Evolutionary conservation across 2,113 vertebrate species (phyloP).

Genomic region (Laterallus jamaicensis): DNA sequence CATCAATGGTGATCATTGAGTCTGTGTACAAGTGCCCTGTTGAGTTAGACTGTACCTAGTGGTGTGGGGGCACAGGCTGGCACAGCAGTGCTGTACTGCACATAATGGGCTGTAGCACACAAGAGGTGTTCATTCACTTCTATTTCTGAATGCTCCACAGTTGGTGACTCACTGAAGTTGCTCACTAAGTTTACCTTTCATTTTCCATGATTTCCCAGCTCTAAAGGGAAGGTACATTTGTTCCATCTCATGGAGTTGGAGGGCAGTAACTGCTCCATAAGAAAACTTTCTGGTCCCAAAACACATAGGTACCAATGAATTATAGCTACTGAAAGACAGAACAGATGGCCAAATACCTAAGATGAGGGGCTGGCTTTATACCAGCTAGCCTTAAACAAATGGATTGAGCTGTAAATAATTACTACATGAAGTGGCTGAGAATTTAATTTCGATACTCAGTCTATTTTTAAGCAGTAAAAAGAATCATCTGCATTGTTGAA

Average conservation of each 20-base stretch:
- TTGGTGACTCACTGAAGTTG: background rate
- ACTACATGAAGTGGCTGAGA: background rate
- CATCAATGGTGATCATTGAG: accelerated
- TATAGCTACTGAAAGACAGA: background rate
- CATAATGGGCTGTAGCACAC: no score
- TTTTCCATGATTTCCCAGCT: background rate
- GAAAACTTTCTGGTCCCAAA: background rate
- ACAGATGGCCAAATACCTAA: conserved; percentile 30
- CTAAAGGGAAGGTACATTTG: background rate
- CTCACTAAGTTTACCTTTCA: background rate
- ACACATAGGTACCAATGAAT: background rate
- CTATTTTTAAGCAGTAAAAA: conserved; percentile 52
- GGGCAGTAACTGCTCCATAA: background rate
- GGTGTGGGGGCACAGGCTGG: background rate
- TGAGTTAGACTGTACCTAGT: background rate
- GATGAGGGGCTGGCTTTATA: conserved; percentile 9
- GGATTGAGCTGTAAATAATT: conserved; percentile 59
- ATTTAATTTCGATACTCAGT: conserved; percentile 49
- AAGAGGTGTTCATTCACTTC: background rate
- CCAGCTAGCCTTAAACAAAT: conserved; percentile 23
- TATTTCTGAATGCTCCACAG: background rate
- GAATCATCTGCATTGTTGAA: conserved; percentile 33
- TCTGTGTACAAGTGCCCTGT: background rate
- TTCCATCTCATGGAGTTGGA: background rate
- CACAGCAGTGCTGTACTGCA: background rate